Evolutionary conservation across 2,797 vertebrate species (phyloP).

Genomic region (Notoglanidium macrostoma): DNA sequence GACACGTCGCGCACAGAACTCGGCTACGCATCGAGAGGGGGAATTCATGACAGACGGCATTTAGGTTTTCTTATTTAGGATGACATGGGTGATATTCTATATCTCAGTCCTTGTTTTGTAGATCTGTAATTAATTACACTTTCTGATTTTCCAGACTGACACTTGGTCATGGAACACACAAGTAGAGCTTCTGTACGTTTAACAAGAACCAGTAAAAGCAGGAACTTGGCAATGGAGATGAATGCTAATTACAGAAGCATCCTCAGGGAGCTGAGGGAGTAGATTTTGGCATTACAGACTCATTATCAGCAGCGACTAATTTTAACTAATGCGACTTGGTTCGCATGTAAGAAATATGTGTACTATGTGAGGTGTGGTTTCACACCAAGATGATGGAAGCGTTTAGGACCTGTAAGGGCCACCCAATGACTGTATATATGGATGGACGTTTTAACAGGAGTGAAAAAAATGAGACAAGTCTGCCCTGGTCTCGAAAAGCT

Average conservation of each 20-base stretch:
- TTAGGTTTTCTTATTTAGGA: not conserved
- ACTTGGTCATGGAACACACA: slow-evolving; percentile 25
- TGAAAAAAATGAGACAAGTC: not conserved
- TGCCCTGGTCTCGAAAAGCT: too few relatives aligned
- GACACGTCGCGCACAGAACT: not conserved
- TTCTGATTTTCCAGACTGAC: not conserved
- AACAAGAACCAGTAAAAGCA: slow-evolving; percentile 48
- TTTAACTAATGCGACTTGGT: slow-evolving; percentile 60
- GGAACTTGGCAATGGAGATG: slow-evolving; percentile 65
- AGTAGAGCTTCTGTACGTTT: not conserved
- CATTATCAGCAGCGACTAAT: slow-evolving; percentile 73
- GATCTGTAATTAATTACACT: not conserved
- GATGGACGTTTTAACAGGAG: not conserved
- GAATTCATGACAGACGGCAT: not conserved
- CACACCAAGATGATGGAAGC: not conserved
- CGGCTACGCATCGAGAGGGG: not conserved
- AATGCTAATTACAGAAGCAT: slow-evolving; percentile 76
- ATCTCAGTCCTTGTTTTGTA: not conserved
- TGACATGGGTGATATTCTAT: not conserved
- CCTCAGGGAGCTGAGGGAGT: slow-evolving; percentile 56
- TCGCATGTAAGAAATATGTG: not conserved
- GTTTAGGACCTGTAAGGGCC: not conserved
- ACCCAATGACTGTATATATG: not conserved
- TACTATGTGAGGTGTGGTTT: not conserved
- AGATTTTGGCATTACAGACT: slow-evolving; percentile 69